These are phyloP conservation scores for Marcusenius ussheri DNA, from an alignment of 2,113 vertebrate genomes.

Conservation along the genomic window DNA sequence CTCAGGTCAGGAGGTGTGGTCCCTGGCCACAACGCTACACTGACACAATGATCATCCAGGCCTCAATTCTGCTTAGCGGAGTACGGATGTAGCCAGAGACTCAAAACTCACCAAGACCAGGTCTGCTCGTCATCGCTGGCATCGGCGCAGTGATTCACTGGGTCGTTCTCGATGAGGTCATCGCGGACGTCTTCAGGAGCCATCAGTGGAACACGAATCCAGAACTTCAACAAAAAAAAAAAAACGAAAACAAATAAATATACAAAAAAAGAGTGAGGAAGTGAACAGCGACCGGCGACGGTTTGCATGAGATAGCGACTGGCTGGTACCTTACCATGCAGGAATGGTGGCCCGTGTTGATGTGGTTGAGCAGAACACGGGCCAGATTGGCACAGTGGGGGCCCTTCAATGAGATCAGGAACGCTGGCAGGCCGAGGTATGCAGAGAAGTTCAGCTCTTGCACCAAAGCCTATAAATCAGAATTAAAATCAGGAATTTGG, in stretches of 20 bases:
- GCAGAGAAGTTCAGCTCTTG: constrained; percentile 87
- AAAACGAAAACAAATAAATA: not conserved
- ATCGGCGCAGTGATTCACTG: constrained; percentile 49
- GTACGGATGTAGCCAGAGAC: not conserved
- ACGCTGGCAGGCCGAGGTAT: constrained; percentile 82
- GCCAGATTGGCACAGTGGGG: constrained; percentile 75
- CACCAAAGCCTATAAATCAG: constrained; percentile 64
- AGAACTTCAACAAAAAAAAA: constrained; percentile 61
- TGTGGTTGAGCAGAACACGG: constrained; percentile 77
- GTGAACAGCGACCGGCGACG: not conserved
- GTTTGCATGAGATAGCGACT: not conserved
- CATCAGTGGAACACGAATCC: constrained; percentile 79
- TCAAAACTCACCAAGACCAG: constrained; percentile 66
- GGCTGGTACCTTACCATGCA: constrained; percentile 56
- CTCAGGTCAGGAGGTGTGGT: not conserved
- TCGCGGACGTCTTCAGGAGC: constrained; percentile 71
- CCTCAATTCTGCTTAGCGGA: not conserved
- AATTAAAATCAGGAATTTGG: not conserved
- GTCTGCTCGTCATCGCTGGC: constrained; percentile 66
- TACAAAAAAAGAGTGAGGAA: not conserved
- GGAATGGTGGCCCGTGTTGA: constrained; percentile 82
- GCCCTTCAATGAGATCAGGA: constrained; percentile 72
- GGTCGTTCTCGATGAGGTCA: constrained; percentile 76
- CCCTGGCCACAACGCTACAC: not conserved
- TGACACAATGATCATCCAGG: not conserved